Evolutionary conservation across 2,797 vertebrate genomes (phyloP), one percentile per base, ranked within the genome.

Genomic region (Neosalanx taihuensis): DNA sequence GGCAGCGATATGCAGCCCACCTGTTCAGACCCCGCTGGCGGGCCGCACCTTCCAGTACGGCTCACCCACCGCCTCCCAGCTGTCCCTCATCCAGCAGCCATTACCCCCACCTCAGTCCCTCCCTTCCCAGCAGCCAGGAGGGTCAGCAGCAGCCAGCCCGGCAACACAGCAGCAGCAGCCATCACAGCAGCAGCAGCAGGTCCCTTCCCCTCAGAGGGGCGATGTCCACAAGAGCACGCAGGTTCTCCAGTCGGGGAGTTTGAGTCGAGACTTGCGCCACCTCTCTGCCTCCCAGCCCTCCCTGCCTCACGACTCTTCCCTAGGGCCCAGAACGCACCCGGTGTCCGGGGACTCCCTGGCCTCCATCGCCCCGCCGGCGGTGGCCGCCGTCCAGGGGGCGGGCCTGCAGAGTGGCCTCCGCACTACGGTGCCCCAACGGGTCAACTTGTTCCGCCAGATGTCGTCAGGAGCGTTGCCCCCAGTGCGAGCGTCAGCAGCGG

Each of bases 271-370:
- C 46, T 91, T 97, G 81, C 93, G 96, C 84, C 96, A 98, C 75
- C 94, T 98, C 53, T 99, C 97, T 0, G 96, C 97, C 83, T 99
- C 97, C 20, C 97, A 99, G 93, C 96, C 97, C 23, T 98, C 97
- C 72, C 91, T 99, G 91, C 97, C 97, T 68, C 97, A 98, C 0
- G 97, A 98, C 87, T 91, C 94, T 53, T 93, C 96, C 78, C 87
- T 96, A 80, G 90, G 94, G 70, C 89, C 93, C 83, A 90, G 94
- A 88, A 94, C 91, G 57, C 97, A 96, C 79, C 96, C 94, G 15
- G 91, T 95, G 0, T 94, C 96, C 65, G 96, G 96, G 76, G 97
- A 99, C 88, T 96, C 96, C 75, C 91, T 98, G 75, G 95, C 94
- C 72, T 96, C 96, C 74, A 92, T 96, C 6, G 93, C 92, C 9